phyloP scores from a whole-genome alignment of 2,888 invertebrate species.

The Aphrophora alni region DNA sequence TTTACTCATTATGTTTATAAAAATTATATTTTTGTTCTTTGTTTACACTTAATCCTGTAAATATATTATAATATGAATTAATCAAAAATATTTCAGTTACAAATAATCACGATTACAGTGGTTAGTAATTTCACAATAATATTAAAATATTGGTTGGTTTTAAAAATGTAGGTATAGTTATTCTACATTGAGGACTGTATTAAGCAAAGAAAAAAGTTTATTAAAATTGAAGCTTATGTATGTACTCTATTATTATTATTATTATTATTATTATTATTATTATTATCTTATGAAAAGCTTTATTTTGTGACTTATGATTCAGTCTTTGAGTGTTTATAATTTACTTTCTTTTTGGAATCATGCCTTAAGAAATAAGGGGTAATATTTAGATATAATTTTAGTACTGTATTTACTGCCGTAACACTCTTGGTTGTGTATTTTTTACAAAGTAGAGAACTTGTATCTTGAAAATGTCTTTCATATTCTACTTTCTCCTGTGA shows the following conservation, averaged over 20 bases:
- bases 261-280: no score
- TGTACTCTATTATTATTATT: not conserved
- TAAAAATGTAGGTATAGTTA: no score
- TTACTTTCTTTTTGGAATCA: not conserved
- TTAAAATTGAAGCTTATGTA: not conserved
- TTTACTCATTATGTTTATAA: no score
- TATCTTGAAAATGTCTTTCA: conserved; percentile 2
- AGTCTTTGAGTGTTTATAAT: not conserved
- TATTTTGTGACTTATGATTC: not conserved
- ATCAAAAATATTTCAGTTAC: no score
- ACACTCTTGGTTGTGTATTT: not conserved
- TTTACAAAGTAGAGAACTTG: not conserved
- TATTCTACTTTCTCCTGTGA: not conserved
- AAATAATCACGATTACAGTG: no score
- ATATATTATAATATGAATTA: no score
- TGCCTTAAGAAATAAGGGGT: not conserved
- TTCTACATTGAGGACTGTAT: no score
- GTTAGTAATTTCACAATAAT: no score
- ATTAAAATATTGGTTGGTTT: no score
- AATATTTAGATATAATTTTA: not conserved
- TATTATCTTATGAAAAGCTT: no score
- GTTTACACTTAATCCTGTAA: no score
- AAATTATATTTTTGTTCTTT: no score
- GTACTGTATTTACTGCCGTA: not conserved
- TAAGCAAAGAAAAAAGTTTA: not conserved